These are phyloP conservation scores for Sebastes fasciatus DNA, from an alignment of 2,113 vertebrate genomes.

Conservation along the genomic window DNA sequence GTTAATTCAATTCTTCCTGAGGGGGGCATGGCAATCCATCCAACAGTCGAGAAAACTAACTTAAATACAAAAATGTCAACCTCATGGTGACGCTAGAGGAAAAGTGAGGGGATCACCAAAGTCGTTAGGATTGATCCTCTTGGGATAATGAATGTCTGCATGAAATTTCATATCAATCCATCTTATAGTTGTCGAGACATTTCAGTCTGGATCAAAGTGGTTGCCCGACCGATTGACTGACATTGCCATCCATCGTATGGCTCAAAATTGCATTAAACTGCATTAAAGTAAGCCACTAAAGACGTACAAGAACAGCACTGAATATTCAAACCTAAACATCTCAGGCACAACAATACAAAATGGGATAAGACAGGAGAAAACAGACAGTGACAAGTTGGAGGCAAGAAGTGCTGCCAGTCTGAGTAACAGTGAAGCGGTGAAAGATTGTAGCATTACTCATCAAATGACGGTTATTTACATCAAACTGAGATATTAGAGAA, in stretches of 20 bases:
- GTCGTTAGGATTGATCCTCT: too few relatives aligned
- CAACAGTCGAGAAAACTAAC: too few relatives aligned
- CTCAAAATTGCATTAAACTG: not conserved
- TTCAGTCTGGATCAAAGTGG: too few relatives aligned
- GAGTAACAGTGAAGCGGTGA: conserved; percentile 24
- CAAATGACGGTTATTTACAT: conserved; percentile 53
- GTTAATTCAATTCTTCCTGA: too few relatives aligned
- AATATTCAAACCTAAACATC: not conserved
- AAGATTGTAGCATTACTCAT: conserved; percentile 34
- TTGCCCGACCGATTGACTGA: too few relatives aligned
- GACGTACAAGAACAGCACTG: not conserved
- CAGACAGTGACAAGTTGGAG: not conserved
- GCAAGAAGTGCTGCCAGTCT: conserved; percentile 13
- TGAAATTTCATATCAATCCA: too few relatives aligned
- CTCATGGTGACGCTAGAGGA: too few relatives aligned
- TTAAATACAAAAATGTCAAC: too few relatives aligned
- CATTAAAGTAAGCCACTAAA: not conserved
- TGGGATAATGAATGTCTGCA: too few relatives aligned
- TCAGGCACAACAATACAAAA: not conserved
- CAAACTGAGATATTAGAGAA: conserved; percentile 34
- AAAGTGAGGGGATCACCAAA: too few relatives aligned
- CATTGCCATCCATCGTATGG: not conserved
- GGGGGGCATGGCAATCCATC: too few relatives aligned
- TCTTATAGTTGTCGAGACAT: too few relatives aligned
- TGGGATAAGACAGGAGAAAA: not conserved